These are phyloP conservation scores for Lethrus apterus DNA, from an alignment of 1,140 invertebrate genomes.

Conservation along the genomic window DNA sequence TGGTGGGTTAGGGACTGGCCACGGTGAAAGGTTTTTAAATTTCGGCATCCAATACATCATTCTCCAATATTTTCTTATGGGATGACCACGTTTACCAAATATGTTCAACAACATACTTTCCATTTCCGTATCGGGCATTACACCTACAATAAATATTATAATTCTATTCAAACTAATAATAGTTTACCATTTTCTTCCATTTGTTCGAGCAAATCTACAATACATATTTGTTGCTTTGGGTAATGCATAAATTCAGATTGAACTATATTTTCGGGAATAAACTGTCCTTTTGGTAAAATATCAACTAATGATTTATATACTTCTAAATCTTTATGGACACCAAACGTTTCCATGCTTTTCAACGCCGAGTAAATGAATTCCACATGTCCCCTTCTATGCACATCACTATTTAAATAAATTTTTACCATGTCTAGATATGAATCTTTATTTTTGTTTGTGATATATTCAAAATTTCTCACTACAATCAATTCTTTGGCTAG, in stretches of 20 bases:
- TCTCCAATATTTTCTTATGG: conserved; percentile 75
- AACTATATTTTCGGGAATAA: conserved; percentile 71
- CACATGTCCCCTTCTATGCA: conserved; percentile 68
- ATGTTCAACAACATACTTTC: conserved; percentile 71
- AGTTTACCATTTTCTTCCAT: conserved; percentile 81
- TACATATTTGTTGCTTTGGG: conserved; percentile 46
- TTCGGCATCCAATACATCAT: conserved; percentile 99
- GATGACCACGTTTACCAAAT: conserved; percentile 74
- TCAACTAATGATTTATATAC: conserved; percentile 86
- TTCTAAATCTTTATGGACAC: conserved; percentile 82
- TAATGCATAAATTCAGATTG: conserved; percentile 42
- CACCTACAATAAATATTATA: conserved; percentile 47
- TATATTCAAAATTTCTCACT: conserved; percentile 43
- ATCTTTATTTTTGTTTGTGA: conserved; percentile 61
- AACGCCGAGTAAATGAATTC: conserved; percentile 91
- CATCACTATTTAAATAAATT: conserved; percentile 56
- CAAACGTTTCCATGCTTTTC: conserved; percentile 82
- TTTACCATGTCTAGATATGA: conserved; percentile 67
- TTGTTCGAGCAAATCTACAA: conserved; percentile 75
- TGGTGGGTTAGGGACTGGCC: conserved; percentile 67
- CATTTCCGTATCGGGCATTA: conserved; percentile 86
- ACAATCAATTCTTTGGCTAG: no score
- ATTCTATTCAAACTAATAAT: conserved; percentile 8
- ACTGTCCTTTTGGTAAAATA: conserved; percentile 87
- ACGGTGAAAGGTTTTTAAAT: conserved; percentile 87